Base-by-base conservation (phyloP, 1,140 invertebrate species). In the Bombus impatiens region DNA sequence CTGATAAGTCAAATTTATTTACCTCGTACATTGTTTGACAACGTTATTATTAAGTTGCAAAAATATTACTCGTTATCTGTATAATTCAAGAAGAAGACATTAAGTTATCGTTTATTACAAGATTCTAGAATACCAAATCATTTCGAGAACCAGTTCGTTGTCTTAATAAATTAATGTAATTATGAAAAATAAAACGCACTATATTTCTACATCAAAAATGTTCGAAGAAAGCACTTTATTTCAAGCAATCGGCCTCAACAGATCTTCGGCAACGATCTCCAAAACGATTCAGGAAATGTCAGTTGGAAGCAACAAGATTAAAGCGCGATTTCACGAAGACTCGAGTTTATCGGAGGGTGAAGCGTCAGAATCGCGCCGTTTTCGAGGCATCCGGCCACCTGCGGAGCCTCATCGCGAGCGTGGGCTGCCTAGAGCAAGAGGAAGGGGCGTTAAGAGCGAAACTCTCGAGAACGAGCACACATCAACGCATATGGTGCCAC, bases 381-480 rank as follows among this genome's bases (percentile, higher is more conserved):
- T 87, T 47, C 12, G 22, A 82, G 15, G 18, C 32, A 83, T 72
- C 74, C 70, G 81, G 74, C 85, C 85, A 87, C 86, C 79, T 88
- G 74, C 87, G 53, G 67, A 78, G n/a, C 59, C 44, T 87, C 86
- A 68, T 67, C 44, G 44, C 78, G 40, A 74, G 70, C 62, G 74
- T 68, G 68, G 44, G 71, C 65, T 25, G 78, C 28, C 22, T 40
- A 75, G 42, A 28, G 28, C 28, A 67, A 35, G 74, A 62, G 47
- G 40, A 40, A 59, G 62, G 35, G 59, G 25, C 10, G 59, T 47
- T 37, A 5, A 40, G 53, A 68, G 70, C 18, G 35, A 70, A 47
- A 44, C 42, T 22, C 28, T 15, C 32, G 53, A 40, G 37, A 35
- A 62, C 32, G 22, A 44, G 67, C 67, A 72, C 32, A 28, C 37